These are phyloP conservation scores for Hypothenemus hampei DNA, from an alignment of 1,140 invertebrate genomes.

Conservation along the genomic window DNA sequence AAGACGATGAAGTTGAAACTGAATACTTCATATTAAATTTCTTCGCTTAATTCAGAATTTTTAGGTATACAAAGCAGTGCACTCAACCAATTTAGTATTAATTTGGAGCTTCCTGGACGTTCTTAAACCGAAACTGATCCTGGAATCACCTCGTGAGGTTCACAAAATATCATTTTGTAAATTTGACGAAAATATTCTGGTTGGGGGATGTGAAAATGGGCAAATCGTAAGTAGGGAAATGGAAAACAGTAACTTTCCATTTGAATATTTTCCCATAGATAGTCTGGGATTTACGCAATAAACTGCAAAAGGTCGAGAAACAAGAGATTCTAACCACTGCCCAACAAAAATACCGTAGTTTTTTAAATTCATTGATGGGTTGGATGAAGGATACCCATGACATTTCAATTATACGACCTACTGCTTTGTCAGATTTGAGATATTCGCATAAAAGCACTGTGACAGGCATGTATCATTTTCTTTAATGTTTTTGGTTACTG, in stretches of 20 bases:
- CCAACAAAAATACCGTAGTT: slow-evolving; percentile 56
- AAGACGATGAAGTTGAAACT: slow-evolving; percentile 19
- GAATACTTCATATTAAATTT: neutral
- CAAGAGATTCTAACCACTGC: slow-evolving; percentile 56
- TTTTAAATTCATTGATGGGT: slow-evolving; percentile 58
- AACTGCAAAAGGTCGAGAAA: slow-evolving; percentile 58
- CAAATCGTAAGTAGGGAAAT: slow-evolving; percentile 54
- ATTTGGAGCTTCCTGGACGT: slow-evolving; percentile 69
- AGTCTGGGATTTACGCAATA: slow-evolving; percentile 67
- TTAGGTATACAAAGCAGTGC: slow-evolving; percentile 42
- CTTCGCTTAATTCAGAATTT: neutral
- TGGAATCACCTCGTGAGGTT: slow-evolving; percentile 62
- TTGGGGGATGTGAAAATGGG: slow-evolving; percentile 68
- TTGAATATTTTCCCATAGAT: slow-evolving; percentile 35
- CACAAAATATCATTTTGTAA: slow-evolving; percentile 61
- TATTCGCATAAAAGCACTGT: slow-evolving; percentile 59
- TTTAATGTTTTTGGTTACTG: too few relatives aligned
- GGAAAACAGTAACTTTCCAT: neutral
- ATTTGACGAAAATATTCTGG: slow-evolving; percentile 59
- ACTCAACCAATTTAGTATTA: slow-evolving; percentile 57
- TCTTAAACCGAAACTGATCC: slow-evolving; percentile 62
- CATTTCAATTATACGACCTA: slow-evolving; percentile 52
- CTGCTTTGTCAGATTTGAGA: slow-evolving; percentile 55
- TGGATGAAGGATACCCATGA: slow-evolving; percentile 62
- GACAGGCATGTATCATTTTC: slow-evolving; percentile 57